Percentiles rank a stretch among this genome's conserved stretches.
These are phyloP conservation scores for Cyrtorhinus lividipennis DNA, from an alignment of 1,140 invertebrate genomes.

Conservation along the genomic window DNA sequence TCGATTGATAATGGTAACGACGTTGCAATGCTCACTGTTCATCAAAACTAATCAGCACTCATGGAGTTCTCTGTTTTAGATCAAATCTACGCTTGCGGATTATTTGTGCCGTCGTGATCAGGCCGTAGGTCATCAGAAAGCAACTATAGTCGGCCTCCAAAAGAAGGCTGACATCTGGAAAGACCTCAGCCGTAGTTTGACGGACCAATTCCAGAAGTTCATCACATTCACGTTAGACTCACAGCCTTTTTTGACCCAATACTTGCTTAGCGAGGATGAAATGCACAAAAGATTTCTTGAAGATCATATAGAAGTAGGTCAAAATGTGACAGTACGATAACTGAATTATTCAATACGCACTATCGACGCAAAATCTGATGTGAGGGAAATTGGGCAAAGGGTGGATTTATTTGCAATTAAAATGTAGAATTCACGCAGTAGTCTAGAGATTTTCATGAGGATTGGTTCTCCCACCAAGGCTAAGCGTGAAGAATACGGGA, in stretches of 20 bases:
- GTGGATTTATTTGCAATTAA: no score
- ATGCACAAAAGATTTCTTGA: neutral
- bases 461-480: no score
- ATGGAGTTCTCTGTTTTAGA: neutral
- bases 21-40: no score
- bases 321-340: no score
- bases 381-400: no score
- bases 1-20: neutral
- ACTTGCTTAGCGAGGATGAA: neutral
- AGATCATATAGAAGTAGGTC: neutral
- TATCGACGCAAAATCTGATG: no score
- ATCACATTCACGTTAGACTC: neutral
- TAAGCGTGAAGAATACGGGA: neutral
- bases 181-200: neutral
- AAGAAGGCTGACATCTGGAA: neutral
- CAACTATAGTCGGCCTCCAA: neutral
- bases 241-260: neutral
- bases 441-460: no score
- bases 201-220: neutral
- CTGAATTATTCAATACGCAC: no score
- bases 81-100: neutral
- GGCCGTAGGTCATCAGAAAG: neutral
- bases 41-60: neutral
- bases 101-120: neutral
- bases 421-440: no score